Percentiles rank a stretch among this genome's conserved stretches.
phyloP scores from a whole-genome alignment of 2,113 vertebrate species.

The Phocoena sinus region DNA sequence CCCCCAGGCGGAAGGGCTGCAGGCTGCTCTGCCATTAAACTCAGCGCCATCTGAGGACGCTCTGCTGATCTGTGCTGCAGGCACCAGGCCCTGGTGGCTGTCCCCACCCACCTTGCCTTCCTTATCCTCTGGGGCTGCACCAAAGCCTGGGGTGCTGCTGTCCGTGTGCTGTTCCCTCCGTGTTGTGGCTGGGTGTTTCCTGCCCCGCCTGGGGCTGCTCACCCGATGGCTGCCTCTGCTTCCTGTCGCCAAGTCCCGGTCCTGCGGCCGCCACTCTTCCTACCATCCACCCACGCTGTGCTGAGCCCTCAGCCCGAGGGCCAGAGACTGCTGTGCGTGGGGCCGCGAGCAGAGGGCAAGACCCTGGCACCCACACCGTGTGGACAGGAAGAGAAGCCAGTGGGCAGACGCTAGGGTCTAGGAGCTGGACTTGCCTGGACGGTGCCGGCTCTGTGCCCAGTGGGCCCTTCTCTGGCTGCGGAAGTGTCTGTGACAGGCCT shows the following conservation, averaged over 20 bases:
- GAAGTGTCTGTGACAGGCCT: not conserved
- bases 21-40: conserved; percentile 58
- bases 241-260: not conserved
- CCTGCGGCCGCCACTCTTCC: not conserved
- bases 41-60: not conserved
- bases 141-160: not conserved
- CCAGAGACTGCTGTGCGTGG: not conserved
- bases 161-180: not conserved
- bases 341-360: not conserved
- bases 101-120: not conserved
- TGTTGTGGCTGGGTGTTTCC: not conserved
- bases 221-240: not conserved
- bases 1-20: not conserved
- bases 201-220: not conserved
- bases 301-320: not conserved
- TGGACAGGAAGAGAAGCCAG: not conserved
- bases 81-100: not conserved
- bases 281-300: not conserved
- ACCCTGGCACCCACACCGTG: not conserved
- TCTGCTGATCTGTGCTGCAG: not conserved
- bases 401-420: not conserved
- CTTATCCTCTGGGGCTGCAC: not conserved
- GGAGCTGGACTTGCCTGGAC: not conserved
- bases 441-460: not conserved
- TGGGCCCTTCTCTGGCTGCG: too few relatives aligned